A percentile compares a stretch with the other conserved stretches of the same genome.
These are phyloP conservation scores for Aleadryas rufinucha DNA, from an alignment of 2,113 vertebrate species.

Conservation along the genomic window DNA sequence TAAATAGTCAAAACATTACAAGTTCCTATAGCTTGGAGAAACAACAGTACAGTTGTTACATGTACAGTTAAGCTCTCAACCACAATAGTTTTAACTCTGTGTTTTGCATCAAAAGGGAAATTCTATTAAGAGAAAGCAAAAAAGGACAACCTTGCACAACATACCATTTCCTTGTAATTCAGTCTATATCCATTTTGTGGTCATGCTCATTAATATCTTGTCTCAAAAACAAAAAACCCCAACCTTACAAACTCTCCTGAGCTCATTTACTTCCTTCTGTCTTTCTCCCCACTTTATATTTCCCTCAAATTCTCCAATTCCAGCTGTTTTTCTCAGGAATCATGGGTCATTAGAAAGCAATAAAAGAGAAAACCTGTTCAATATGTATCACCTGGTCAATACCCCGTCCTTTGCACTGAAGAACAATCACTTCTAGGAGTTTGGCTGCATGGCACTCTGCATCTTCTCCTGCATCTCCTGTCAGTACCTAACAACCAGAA, in stretches of 20 bases:
- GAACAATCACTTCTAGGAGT: conserved; percentile 92
- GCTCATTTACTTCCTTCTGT: neutral
- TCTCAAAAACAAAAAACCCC: neutral
- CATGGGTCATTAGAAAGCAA: neutral
- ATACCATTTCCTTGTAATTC: neutral
- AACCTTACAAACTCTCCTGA: neutral
- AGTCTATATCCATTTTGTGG: neutral
- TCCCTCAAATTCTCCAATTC: neutral
- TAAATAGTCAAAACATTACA: neutral
- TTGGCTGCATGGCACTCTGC: conserved; percentile 96
- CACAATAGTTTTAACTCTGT: neutral
- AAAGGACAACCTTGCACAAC: neutral
- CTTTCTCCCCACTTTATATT: neutral
- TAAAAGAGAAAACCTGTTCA: neutral
- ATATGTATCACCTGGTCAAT: conserved; percentile 87
- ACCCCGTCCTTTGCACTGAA: conserved; percentile 91
- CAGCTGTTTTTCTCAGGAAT: neutral
- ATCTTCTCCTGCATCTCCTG: conserved; percentile 89
- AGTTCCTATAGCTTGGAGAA: neutral
- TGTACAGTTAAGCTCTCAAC: neutral
- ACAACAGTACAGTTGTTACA: neutral
- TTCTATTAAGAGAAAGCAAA: neutral
- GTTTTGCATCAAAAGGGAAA: neutral
- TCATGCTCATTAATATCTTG: neutral
- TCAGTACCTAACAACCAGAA: conserved; percentile 79